Percentiles rank a stretch among this genome's conserved stretches.
These are phyloP conservation scores for Acrobasis repandana DNA, from an alignment of 2,888 invertebrate species.

Conservation along the genomic window DNA sequence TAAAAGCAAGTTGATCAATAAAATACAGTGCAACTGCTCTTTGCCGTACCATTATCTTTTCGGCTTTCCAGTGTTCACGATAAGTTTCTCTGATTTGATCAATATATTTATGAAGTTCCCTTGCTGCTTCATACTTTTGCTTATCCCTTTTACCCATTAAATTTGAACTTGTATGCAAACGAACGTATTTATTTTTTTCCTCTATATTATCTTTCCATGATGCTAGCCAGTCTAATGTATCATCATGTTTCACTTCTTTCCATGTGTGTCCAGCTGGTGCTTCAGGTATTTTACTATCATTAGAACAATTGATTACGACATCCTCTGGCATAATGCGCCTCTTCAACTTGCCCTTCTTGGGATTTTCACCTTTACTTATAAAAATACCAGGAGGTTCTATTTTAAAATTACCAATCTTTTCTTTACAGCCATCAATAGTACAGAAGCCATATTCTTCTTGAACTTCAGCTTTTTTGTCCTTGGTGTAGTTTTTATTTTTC, in stretches of 20 bases:
- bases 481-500: constrained; percentile 93
- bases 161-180: constrained; percentile 99
- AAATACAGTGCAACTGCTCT: constrained; percentile 99
- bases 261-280: constrained; percentile 96
- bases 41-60: constrained; percentile 98
- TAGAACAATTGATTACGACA: constrained; percentile 98
- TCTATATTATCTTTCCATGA: constrained; percentile 99
- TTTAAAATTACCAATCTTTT: constrained; percentile 99
- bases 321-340: constrained; percentile 95
- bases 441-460: constrained; percentile 97
- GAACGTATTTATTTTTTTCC: constrained; percentile 97
- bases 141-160: constrained; percentile 99
- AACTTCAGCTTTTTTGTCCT: constrained; percentile 96
- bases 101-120: constrained; percentile 94
- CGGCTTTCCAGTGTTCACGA: constrained; percentile 96
- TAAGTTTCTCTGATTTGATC: constrained; percentile 95
- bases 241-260: constrained; percentile 98
- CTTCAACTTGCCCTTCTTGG: constrained; percentile 99
- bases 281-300: constrained; percentile 91
- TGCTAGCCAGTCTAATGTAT: constrained; percentile 97
- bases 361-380: constrained; percentile 98
- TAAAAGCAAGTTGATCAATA: constrained; percentile 98
- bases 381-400: constrained; percentile 99
- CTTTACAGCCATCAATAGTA: constrained; percentile 97
- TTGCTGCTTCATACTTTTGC: constrained; percentile 99